Percentiles rank a stretch among this genome's conserved stretches.
Evolutionary conservation across 1,140 invertebrate genomes (phyloP).

Genomic region (Pogonomyrmex californicus): DNA sequence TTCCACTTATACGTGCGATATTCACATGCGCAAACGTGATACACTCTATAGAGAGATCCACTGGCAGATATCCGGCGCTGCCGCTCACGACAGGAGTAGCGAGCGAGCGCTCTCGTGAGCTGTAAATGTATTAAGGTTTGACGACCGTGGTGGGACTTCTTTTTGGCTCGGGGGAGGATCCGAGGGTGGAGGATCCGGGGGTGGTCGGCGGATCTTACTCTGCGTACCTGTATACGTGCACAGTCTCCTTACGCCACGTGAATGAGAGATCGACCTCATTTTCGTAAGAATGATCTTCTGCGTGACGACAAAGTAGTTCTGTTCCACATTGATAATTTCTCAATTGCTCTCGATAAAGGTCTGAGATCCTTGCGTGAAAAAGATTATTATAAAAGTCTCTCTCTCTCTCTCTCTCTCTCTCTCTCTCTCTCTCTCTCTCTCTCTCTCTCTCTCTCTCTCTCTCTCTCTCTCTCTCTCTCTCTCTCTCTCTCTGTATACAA

Average conservation of each 20-base stretch:
- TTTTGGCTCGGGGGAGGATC: slow-evolving; percentile 63
- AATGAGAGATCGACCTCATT: slow-evolving; percentile 52
- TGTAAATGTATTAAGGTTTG: slow-evolving; percentile 88
- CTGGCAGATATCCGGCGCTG: slow-evolving; percentile 77
- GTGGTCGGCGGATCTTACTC: slow-evolving; percentile 59
- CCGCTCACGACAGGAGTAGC: slow-evolving; percentile 74
- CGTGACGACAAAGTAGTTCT: neutral
- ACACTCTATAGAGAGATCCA: slow-evolving; percentile 83
- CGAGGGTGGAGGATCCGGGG: slow-evolving; percentile 41
- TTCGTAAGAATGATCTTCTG: slow-evolving; percentile 36
- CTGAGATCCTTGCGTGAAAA: no score
- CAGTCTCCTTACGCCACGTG: slow-evolving; percentile 46
- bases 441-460: no score
- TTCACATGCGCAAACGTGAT: slow-evolving; percentile 85
- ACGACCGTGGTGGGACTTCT: slow-evolving; percentile 84
- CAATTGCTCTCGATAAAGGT: neutral
- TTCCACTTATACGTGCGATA: slow-evolving; percentile 85
- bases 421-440: no score
- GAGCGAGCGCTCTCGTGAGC: slow-evolving; percentile 80
- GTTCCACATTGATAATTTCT: neutral
- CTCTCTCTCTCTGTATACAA: no score
- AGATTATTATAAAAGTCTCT: neutral
- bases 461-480: no score
- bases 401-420: no score
- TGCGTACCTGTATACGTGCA: slow-evolving; percentile 67